Conservation (phyloP, 2,113 vertebrate species). For the Electrona antarctica region DNA sequence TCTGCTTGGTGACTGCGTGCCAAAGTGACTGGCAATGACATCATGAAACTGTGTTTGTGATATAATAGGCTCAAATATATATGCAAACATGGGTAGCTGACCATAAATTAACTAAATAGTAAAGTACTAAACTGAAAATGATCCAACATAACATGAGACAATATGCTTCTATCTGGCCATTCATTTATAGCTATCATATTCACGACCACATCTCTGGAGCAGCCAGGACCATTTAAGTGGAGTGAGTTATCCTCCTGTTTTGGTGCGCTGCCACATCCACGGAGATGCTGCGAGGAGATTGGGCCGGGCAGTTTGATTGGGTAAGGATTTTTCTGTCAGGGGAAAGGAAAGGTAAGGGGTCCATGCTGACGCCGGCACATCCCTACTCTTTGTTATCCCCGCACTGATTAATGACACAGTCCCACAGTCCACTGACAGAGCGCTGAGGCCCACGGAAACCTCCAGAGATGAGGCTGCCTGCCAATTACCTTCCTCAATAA, state of each 20-base stretch:
- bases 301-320: constrained; percentile 71
- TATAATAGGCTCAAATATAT: too few species aligned
- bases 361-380: constrained; percentile 61
- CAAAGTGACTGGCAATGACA: too few species aligned
- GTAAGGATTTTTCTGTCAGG: constrained; percentile 78
- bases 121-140: too few species aligned
- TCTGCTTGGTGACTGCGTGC: too few species aligned
- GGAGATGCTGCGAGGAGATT: constrained; percentile 55
- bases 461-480: constrained; percentile 72
- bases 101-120: too few species aligned
- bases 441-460: constrained; percentile 64
- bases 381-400: constrained; percentile 60
- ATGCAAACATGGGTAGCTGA: too few species aligned
- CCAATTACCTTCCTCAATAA: constrained; percentile 80
- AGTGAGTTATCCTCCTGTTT: not conserved
- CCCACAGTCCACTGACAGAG: constrained; percentile 65
- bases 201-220: not conserved
- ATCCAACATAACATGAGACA: too few species aligned
- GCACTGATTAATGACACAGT: constrained; percentile 74
- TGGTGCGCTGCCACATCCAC: constrained; percentile 26
- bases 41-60: too few species aligned
- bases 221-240: not conserved
- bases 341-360: constrained; percentile 53
- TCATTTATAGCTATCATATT: not conserved
- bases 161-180: not conserved